Percentiles rank a stretch among this genome's conserved stretches.
These are phyloP conservation scores for Neopipo cinnamomea DNA, from an alignment of 2,113 vertebrate species.

Conservation along the genomic window DNA sequence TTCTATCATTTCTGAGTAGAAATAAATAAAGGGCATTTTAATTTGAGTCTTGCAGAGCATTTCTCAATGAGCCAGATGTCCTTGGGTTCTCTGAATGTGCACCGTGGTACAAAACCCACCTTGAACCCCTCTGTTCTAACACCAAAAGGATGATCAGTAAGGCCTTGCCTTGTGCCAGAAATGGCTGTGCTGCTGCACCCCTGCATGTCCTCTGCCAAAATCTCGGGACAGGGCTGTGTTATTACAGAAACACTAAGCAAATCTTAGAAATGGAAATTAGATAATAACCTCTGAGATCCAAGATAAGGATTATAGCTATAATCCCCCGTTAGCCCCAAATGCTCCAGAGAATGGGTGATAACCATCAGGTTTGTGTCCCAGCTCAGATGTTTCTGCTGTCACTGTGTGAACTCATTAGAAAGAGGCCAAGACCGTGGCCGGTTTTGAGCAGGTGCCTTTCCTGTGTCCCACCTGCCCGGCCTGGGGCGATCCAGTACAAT, in stretches of 20 bases:
- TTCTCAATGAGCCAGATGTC: background rate
- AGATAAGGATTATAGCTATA: background rate
- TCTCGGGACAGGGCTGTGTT: accelerated
- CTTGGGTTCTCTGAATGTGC: background rate
- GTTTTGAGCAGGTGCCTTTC: constrained; percentile 55
- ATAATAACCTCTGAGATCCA: background rate
- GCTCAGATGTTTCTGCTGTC: constrained; percentile 10
- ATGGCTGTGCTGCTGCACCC: background rate
- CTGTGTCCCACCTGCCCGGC: background rate
- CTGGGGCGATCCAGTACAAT: background rate
- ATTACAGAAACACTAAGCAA: background rate
- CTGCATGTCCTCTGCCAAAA: background rate
- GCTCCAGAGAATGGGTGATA: background rate
- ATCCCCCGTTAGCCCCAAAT: background rate
- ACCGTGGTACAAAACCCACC: background rate
- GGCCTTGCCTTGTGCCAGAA: background rate
- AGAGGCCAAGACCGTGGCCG: background rate
- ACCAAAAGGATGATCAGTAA: background rate
- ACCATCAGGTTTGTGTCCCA: background rate
- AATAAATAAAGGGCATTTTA: background rate
- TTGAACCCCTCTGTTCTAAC: background rate
- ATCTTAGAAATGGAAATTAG: background rate
- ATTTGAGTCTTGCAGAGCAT: background rate
- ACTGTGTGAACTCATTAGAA: background rate
- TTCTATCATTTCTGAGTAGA: background rate